These are phyloP conservation scores for Hydrozoanthus gracilis DNA, from an alignment of 92 coral and sea anemone species.

Conservation along the genomic window DNA sequence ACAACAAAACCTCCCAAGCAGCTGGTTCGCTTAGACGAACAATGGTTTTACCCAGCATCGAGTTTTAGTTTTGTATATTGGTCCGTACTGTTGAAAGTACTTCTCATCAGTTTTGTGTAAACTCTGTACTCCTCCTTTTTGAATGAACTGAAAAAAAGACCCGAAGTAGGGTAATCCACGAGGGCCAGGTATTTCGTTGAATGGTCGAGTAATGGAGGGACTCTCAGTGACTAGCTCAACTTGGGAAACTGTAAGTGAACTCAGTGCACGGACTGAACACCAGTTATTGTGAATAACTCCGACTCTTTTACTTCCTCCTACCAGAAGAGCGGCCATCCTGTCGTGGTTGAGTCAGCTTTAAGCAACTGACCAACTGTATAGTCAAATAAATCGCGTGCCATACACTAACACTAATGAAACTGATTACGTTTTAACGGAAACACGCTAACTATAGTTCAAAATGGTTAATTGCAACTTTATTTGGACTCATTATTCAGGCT, in stretches of 20 bases:
- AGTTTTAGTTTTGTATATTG: not conserved
- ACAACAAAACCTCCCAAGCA: not conserved
- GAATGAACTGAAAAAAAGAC: not conserved
- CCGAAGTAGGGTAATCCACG: conserved; percentile 3
- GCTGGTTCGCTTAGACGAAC: not conserved
- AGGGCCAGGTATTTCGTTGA: too few species aligned
- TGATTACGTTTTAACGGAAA: too few species aligned
- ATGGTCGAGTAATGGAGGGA: too few species aligned
- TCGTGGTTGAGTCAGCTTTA: not conserved
- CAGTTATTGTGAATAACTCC: not conserved
- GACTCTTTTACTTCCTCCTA: not conserved
- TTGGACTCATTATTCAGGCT: too few species aligned
- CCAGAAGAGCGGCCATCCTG: not conserved
- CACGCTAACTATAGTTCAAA: too few species aligned
- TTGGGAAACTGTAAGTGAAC: not conserved
- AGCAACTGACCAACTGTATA: too few species aligned
- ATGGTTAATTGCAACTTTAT: too few species aligned
- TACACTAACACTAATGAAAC: too few species aligned
- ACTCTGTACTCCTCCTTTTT: not conserved
- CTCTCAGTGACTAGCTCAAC: not conserved
- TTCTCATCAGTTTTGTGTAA: not conserved
- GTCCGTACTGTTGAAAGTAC: not conserved
- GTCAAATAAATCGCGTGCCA: too few species aligned
- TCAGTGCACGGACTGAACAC: not conserved
- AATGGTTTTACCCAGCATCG: not conserved